phyloP scores from a whole-genome alignment of 2,113 vertebrate species.

The Megalops atlanticus region DNA sequence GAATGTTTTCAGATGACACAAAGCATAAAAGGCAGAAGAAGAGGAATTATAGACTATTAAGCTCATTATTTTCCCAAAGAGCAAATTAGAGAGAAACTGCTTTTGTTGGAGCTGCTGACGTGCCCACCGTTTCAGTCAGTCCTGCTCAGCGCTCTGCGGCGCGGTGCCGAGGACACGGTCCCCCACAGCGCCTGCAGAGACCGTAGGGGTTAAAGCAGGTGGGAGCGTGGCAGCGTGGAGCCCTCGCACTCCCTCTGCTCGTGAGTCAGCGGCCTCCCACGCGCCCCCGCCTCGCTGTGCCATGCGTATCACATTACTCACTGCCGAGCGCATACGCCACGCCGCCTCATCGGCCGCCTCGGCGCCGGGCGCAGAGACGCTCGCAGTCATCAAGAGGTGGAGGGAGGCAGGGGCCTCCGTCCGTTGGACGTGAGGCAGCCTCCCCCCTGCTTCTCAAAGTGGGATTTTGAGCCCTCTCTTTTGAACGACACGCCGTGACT shows the following conservation, averaged over 20 bases:
- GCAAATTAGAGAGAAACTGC: background rate
- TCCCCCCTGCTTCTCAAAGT: too few relatives aligned
- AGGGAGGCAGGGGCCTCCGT: too few relatives aligned
- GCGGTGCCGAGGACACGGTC: slow-evolving; percentile 36
- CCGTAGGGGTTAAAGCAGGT: slow-evolving; percentile 1
- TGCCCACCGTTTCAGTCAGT: background rate
- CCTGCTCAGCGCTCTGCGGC: background rate
- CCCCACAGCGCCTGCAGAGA: background rate
- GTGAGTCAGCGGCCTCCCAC: slow-evolving; percentile 6
- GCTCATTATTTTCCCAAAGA: too few relatives aligned
- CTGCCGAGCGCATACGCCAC: too few relatives aligned
- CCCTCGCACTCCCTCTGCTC: background rate
- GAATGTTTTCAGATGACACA: too few relatives aligned
- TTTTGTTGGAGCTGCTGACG: background rate
- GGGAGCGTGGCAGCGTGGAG: background rate
- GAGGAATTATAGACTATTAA: too few relatives aligned
- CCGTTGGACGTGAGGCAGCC: too few relatives aligned
- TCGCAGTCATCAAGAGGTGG: background rate
- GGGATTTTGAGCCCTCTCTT: too few relatives aligned
- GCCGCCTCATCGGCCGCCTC: background rate
- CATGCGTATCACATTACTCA: background rate
- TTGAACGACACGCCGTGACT: too few relatives aligned
- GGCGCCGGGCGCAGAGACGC: background rate
- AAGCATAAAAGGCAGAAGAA: too few relatives aligned
- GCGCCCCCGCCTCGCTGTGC: background rate